These are phyloP conservation scores for Gallinago stenura DNA, from an alignment of 2,797 vertebrate species.

Conservation along the genomic window DNA sequence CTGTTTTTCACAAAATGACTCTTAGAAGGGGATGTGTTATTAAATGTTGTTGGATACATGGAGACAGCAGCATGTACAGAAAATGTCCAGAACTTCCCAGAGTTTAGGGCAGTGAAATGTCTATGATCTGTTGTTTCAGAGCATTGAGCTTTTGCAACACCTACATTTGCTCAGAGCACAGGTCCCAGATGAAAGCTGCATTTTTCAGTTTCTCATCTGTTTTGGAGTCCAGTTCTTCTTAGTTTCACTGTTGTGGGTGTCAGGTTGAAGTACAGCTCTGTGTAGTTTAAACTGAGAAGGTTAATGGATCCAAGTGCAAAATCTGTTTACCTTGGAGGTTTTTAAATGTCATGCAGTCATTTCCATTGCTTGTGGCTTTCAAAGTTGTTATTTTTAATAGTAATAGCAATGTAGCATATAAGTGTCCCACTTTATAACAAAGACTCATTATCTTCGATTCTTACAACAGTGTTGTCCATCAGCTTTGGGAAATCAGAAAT, in stretches of 20 bases:
- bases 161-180: neutral
- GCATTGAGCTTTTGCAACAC: neutral
- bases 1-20: neutral
- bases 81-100: neutral
- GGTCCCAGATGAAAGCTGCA: neutral
- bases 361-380: constrained; percentile 1
- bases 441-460: neutral
- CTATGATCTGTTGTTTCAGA: neutral
- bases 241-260: neutral
- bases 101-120: neutral
- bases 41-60: neutral
- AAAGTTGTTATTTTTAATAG: neutral
- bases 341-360: constrained; percentile 14
- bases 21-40: neutral
- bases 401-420: neutral
- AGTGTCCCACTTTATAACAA: neutral
- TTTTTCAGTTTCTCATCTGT: neutral
- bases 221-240: neutral
- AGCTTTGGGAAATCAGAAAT: neutral
- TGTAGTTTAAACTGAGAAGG: neutral
- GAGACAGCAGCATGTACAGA: neutral
- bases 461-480: neutral
- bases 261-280: neutral
- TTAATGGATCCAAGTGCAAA: neutral
- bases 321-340: constrained; percentile 16